phyloP scores from a whole-genome alignment of 1,140 invertebrate genomes.

The Anagrus nilaparvatae region DNA sequence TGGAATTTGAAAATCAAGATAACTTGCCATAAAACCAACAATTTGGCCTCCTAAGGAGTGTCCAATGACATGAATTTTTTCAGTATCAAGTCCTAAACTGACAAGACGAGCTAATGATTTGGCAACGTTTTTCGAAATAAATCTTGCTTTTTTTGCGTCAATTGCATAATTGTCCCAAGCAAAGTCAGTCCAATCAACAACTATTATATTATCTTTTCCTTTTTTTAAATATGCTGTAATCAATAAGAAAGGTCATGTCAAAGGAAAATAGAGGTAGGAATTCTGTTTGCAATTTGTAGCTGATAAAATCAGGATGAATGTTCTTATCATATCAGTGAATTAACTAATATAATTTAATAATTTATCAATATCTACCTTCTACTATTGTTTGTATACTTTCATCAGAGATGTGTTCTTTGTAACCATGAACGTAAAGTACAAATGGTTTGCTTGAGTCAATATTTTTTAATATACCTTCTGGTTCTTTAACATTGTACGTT shows the following conservation, averaged over 20 bases:
- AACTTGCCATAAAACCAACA: slow-evolving; percentile 52
- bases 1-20: slow-evolving; percentile 24
- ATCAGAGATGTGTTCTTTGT: slow-evolving; percentile 22
- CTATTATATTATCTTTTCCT: slow-evolving; percentile 32
- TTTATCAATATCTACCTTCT: slow-evolving; percentile 26
- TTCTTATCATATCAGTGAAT: too few relatives aligned
- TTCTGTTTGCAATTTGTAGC: too few relatives aligned
- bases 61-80: slow-evolving; percentile 56
- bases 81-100: slow-evolving; percentile 26
- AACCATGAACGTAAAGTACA: slow-evolving; percentile 37
- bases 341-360: too few relatives aligned
- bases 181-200: slow-evolving; percentile 52
- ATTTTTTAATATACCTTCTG: too few relatives aligned
- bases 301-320: too few relatives aligned
- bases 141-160: slow-evolving; percentile 43
- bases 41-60: slow-evolving; percentile 69
- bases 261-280: too few relatives aligned
- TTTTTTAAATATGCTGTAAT: slow-evolving; percentile 35
- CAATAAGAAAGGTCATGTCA: too few relatives aligned
- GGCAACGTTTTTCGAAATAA: slow-evolving; percentile 26
- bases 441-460: slow-evolving; percentile 20
- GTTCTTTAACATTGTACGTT: too few relatives aligned
- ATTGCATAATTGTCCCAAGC: slow-evolving; percentile 46
- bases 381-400: slow-evolving; percentile 26
- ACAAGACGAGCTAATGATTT: slow-evolving; percentile 18